These are phyloP conservation scores for Lamellibrachia satsuma DNA, from an alignment of 2,888 invertebrate genomes.

Conservation along the genomic window DNA sequence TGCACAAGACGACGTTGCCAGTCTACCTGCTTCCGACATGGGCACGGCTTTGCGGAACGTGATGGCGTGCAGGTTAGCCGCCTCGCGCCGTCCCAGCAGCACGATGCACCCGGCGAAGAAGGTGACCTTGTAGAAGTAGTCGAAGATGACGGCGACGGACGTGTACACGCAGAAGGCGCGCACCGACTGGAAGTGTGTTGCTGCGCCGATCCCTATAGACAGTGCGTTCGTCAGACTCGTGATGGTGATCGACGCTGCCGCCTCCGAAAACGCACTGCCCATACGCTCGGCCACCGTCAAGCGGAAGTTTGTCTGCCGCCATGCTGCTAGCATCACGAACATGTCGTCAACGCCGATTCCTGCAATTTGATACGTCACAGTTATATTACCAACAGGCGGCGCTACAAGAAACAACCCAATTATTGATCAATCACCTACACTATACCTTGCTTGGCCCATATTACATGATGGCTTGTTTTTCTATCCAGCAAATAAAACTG, in stretches of 20 bases:
- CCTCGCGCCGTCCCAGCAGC: slow-evolving; percentile 67
- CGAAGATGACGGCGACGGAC: neutral
- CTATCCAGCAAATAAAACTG: too few species aligned
- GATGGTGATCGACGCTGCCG: neutral
- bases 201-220: neutral
- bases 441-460: too few species aligned
- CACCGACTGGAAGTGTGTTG: neutral
- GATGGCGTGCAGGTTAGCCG: neutral
- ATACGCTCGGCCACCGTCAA: neutral
- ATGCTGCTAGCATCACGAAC: neutral
- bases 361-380: neutral
- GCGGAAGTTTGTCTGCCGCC: neutral
- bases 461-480: too few species aligned
- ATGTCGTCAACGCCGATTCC: slow-evolving; percentile 9
- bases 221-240: neutral
- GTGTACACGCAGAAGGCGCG: neutral
- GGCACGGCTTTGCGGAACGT: slow-evolving; percentile 14
- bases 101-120: slow-evolving; percentile 43
- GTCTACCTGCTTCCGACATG: neutral
- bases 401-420: neutral
- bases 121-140: slow-evolving; percentile 42
- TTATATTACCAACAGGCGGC: neutral
- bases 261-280: slow-evolving; percentile 4
- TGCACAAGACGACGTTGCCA: neutral
- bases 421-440: neutral